Evolutionary conservation across 2,888 invertebrate species (phyloP).

Genomic region (Ochropleura plecta): DNA sequence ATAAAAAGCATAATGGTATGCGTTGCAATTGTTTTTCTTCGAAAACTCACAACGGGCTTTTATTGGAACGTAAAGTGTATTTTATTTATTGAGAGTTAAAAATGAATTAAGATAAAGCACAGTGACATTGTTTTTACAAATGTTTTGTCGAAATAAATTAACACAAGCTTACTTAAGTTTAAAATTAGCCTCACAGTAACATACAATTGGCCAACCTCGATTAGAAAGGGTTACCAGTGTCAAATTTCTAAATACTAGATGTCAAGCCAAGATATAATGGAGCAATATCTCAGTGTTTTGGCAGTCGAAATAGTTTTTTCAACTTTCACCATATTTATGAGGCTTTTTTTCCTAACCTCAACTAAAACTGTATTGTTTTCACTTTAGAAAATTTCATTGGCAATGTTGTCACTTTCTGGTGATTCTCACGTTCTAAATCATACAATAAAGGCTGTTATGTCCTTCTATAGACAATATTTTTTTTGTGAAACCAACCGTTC

Average conservation of each 20-base stretch:
- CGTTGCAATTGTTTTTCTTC: conserved; percentile 77
- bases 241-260: conserved; percentile 28
- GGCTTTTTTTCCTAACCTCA: conserved; percentile 29
- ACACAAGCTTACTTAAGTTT: conserved; percentile 1
- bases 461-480: conserved; percentile 79
- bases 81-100: conserved; percentile 85
- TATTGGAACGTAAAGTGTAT: conserved; percentile 82
- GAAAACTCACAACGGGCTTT: conserved; percentile 73
- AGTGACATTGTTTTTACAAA: conserved; percentile 37
- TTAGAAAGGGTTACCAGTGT: conserved; percentile 30
- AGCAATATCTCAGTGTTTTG: conserved; percentile 45
- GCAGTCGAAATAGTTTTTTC: conserved; percentile 25
- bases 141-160: conserved; percentile 22
- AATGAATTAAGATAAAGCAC: conserved; percentile 71
- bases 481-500: conserved; percentile 80
- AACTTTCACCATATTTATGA: conserved; percentile 59
- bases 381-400: conserved; percentile 64
- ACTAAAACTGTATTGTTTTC: conserved; percentile 53
- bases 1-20: conserved; percentile 82
- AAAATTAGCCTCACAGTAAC: conserved; percentile 31
- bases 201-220: conserved; percentile 26
- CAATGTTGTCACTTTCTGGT: conserved; percentile 68
- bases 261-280: conserved; percentile 23
- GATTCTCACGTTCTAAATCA: conserved; percentile 83
- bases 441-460: conserved; percentile 76